phyloP scores from a whole-genome alignment of 2,888 invertebrate species.

The Baronia brevicornis region DNA sequence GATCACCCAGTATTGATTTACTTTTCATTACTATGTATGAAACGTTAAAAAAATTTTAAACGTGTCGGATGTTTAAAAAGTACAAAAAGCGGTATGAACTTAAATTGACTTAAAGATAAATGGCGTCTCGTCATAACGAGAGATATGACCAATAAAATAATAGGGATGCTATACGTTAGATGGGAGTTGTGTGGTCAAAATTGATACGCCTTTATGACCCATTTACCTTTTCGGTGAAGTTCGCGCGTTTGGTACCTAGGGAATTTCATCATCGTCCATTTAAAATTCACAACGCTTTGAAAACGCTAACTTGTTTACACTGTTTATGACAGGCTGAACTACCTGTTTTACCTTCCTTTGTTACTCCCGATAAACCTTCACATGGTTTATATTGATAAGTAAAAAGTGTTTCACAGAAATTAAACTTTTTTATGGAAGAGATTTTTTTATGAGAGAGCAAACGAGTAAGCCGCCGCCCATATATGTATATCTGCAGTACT shows the following conservation, averaged over 20 bases:
- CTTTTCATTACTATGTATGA: slow-evolving; percentile 25
- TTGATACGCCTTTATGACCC: slow-evolving; percentile 70
- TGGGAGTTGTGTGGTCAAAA: slow-evolving; percentile 60
- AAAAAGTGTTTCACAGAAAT: not conserved
- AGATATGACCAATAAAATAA: slow-evolving; percentile 58
- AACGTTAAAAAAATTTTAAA: slow-evolving; percentile 28
- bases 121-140: slow-evolving; percentile 46
- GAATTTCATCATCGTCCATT: slow-evolving; percentile 48
- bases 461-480: too few relatives aligned
- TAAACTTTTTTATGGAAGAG: too few relatives aligned
- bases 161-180: slow-evolving; percentile 51
- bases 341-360: slow-evolving; percentile 18
- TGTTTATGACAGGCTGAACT: slow-evolving; percentile 18
- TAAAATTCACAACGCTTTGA: slow-evolving; percentile 42
- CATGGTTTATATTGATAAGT: not conserved
- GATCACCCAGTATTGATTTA: too few relatives aligned
- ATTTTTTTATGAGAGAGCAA: too few relatives aligned
- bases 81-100: slow-evolving; percentile 34
- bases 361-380: slow-evolving; percentile 5
- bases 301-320: slow-evolving; percentile 42
- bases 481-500: too few relatives aligned
- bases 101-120: slow-evolving; percentile 49
- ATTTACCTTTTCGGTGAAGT: slow-evolving; percentile 66
- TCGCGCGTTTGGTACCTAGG: slow-evolving; percentile 38
- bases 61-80: slow-evolving; percentile 26